Conservation (phyloP, 92 coral and sea anemone genomes). For the Hydrozoanthus gracilis region DNA sequence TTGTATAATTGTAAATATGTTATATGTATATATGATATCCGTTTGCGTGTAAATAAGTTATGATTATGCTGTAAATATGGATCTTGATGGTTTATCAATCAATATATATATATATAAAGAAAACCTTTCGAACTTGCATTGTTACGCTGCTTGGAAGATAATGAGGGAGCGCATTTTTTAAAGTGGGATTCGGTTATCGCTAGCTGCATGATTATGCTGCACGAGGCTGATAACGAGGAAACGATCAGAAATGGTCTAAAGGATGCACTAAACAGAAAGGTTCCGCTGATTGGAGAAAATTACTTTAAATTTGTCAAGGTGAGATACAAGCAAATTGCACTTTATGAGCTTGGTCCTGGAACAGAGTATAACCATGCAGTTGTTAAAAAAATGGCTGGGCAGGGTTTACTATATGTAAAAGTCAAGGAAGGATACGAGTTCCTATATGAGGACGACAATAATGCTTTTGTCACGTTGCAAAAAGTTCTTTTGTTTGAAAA, state of each 20-base stretch:
- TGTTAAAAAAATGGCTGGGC: conserved; percentile 70
- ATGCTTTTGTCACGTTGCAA: background rate
- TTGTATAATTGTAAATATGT: too few relatives aligned
- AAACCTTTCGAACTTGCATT: conserved; percentile 50
- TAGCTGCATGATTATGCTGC: conserved; percentile 18
- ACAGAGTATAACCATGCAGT: conserved; percentile 66
- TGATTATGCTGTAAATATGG: too few relatives aligned
- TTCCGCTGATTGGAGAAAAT: conserved; percentile 50
- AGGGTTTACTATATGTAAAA: conserved; percentile 44
- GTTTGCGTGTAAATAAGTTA: too few relatives aligned
- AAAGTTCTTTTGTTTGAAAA: too few relatives aligned
- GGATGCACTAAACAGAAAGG: conserved; percentile 48
- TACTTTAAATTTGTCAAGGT: conserved; percentile 68
- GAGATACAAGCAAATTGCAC: conserved; percentile 48
- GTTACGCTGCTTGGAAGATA: conserved; percentile 40
- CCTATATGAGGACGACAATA: conserved; percentile 23
- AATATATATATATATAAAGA: too few relatives aligned
- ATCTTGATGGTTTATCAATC: too few relatives aligned
- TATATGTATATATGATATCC: too few relatives aligned
- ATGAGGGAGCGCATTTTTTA: conserved; percentile 38
- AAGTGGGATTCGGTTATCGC: conserved; percentile 56
- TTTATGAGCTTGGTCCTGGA: conserved; percentile 49
- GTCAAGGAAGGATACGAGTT: conserved; percentile 45
- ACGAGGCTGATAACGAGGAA: conserved; percentile 12
- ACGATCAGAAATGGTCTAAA: conserved; percentile 19